Percentiles rank a stretch among this genome's conserved stretches.
These are phyloP conservation scores for Clarias macrocephalus DNA, from an alignment of 2,113 vertebrate species.

Conservation along the genomic window DNA sequence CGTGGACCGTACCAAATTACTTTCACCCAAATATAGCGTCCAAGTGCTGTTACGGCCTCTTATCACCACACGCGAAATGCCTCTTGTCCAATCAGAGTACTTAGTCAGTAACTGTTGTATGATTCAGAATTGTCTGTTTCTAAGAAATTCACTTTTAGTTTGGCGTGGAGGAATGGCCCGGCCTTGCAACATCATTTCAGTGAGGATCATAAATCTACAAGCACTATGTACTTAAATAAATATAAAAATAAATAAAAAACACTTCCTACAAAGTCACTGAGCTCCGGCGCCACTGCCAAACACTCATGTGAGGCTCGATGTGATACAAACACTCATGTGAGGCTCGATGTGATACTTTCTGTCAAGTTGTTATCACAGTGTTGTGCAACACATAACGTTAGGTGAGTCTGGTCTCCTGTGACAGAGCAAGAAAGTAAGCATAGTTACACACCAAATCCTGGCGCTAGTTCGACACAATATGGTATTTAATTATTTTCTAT, in stretches of 20 bases:
- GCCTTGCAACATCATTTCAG: neutral
- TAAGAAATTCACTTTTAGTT: constrained; percentile 13
- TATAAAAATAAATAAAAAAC: neutral
- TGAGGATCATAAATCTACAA: neutral
- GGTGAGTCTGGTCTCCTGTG: constrained; percentile 46
- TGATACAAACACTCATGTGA: constrained; percentile 47
- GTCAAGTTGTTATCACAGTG: constrained; percentile 64
- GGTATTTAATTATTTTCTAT: neutral
- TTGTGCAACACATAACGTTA: constrained; percentile 60
- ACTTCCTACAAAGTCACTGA: neutral
- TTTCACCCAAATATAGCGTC: too few species aligned
- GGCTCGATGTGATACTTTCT: constrained; percentile 60
- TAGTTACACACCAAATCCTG: neutral
- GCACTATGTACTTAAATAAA: neutral
- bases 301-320: constrained; percentile 50
- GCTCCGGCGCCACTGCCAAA: neutral
- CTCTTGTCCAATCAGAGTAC: too few species aligned
- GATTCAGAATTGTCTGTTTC: neutral
- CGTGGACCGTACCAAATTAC: too few species aligned
- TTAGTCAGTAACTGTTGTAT: too few species aligned
- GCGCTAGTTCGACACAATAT: neutral
- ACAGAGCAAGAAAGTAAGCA: constrained; percentile 3
- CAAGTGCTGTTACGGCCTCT: too few species aligned
- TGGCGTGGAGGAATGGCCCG: neutral
- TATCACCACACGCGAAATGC: too few species aligned